phyloP scores from a whole-genome alignment of 2,113 vertebrate species.

The Percopsis transmontana region DNA sequence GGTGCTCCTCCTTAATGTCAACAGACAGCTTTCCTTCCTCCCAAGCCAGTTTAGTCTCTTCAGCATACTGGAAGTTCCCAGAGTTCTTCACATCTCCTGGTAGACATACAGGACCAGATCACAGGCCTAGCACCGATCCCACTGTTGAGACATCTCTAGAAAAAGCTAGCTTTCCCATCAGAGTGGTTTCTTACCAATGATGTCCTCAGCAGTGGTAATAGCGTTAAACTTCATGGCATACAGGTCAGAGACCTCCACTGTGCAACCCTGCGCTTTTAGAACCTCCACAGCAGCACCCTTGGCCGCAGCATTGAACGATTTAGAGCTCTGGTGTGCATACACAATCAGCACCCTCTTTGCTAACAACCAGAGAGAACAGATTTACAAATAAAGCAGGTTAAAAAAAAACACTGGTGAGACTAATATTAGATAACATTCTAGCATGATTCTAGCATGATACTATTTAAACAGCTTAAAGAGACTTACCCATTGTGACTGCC shows the following conservation, averaged over 20 bases:
- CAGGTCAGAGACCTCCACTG: slow-evolving; percentile 80
- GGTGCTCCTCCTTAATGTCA: slow-evolving; percentile 79
- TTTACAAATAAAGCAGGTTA: too few species aligned
- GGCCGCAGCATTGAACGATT: slow-evolving; percentile 82
- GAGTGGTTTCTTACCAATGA: slow-evolving; percentile 67
- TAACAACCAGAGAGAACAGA: slow-evolving; percentile 9
- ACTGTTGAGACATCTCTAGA: background rate
- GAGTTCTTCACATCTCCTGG: slow-evolving; percentile 71
- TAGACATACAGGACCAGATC: background rate
- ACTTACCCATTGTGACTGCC: slow-evolving; percentile 41
- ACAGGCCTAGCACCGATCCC: background rate
- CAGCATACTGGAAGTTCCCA: slow-evolving; percentile 70
- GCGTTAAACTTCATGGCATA: slow-evolving; percentile 82
- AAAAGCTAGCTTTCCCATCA: background rate
- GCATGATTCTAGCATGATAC: too few species aligned
- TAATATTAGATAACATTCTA: too few species aligned
- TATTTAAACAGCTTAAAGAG: too few species aligned
- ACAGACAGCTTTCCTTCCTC: slow-evolving; percentile 72
- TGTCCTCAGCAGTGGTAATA: slow-evolving; percentile 73
- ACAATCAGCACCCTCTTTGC: slow-evolving; percentile 75
- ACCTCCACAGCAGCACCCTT: slow-evolving; percentile 73
- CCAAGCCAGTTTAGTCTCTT: slow-evolving; percentile 71
- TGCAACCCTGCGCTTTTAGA: slow-evolving; percentile 70
- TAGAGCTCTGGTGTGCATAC: slow-evolving; percentile 76
- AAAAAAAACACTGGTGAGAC: background rate